Evolutionary conservation across 2,113 vertebrate genomes (phyloP), one percentile per base, ranked within the genome.

Genomic region (Hyperopisus bebe): DNA sequence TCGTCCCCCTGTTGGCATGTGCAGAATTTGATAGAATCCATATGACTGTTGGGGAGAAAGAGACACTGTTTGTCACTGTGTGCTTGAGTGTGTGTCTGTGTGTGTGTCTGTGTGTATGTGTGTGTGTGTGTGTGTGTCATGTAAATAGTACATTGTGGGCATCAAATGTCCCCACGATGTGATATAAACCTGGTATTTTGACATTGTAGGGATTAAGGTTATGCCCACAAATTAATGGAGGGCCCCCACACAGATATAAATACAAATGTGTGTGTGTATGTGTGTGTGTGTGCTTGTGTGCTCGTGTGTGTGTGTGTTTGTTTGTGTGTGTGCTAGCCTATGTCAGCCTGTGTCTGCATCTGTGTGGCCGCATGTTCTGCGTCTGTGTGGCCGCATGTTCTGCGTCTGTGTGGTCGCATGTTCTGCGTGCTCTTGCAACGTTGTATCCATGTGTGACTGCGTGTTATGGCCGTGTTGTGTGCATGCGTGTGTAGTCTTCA

Each of bases 41-140:
- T 90, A 90, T 90, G 89, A 47, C 62, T 74, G 10, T 31, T 87
- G 89, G 89, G 53, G 47, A n/a, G 83, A 86, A 44, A 86, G 55
- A 47, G 13, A 35, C 39, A 39, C 58, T 27, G 17, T 88, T 88
- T 77, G n/a, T 88, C 47, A 35, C 24, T n/a, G 31, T 82, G 24
- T 77, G 15, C 27, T 2, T 66, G 50, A 24, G 50, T 42, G 88
- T 84, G 31, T 44, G 7, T 55, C 3, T 80, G 6, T 74, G 88
- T 1, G 55, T 17, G 6, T 70, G 21, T 31, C n/a, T n/a, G n/a
- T 80, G 6, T 74, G 88, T 1, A 44, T 42, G 88, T 84, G 31
- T 44, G 7, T 55, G 1, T 80, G 6, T 74, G 88, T 1, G 55
- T 17, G 6, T 70, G 21, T 31, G 39, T 88, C 42, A 31, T 39